Percentiles rank a stretch among this genome's conserved stretches.
phyloP scores from a whole-genome alignment of 2,113 vertebrate genomes.

The Cyprinodon tularosa region DNA sequence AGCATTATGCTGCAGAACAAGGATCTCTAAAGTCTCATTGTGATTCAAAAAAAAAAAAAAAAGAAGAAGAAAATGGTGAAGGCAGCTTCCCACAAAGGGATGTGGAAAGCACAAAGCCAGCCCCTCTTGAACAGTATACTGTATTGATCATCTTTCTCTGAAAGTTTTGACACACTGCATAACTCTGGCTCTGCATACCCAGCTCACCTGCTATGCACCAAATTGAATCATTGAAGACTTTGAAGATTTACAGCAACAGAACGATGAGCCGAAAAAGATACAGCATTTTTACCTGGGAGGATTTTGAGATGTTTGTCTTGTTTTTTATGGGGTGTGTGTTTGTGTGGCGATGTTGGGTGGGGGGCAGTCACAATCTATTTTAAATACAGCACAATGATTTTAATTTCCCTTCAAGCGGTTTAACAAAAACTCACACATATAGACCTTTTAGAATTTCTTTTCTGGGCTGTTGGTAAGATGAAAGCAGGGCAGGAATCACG shows the following conservation, averaged over 20 bases:
- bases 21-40: conserved; percentile 38
- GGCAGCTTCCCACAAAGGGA: conserved; percentile 11
- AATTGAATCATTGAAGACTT: conserved; percentile 64
- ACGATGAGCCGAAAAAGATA: conserved; percentile 42
- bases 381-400: conserved; percentile 50
- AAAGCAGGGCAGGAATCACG: conserved; percentile 69
- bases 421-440: conserved; percentile 50
- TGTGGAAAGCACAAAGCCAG: conserved; percentile 35
- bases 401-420: conserved; percentile 32
- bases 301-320: neutral
- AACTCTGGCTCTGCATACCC: conserved; percentile 63
- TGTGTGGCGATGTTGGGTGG: neutral
- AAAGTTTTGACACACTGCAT: conserved; percentile 65
- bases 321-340: neutral
- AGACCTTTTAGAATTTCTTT: conserved; percentile 50
- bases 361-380: conserved; percentile 39
- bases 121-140: conserved; percentile 61
- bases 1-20: conserved; percentile 39
- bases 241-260: conserved; percentile 68
- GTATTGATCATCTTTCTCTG: conserved; percentile 75
- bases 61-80: neutral
- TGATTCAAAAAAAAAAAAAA: conserved; percentile 44
- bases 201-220: conserved; percentile 66
- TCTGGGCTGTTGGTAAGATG: conserved; percentile 55
- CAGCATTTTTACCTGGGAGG: conserved; percentile 13